Conservation (phyloP, 2,888 invertebrate genomes). For the Trichogramma evanescens region DNA sequence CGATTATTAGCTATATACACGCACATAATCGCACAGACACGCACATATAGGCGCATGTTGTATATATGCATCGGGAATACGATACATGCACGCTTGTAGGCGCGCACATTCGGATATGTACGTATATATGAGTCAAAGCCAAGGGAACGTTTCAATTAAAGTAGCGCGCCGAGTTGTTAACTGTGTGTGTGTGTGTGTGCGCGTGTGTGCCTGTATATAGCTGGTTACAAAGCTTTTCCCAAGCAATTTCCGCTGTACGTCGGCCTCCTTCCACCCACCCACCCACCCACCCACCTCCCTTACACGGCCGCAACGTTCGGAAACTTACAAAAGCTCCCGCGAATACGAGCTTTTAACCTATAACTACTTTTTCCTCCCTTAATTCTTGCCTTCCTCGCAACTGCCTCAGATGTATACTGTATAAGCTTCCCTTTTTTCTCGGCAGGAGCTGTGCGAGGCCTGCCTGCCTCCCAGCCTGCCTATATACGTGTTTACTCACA, state of each 20-base stretch:
- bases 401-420: not conserved
- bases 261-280: too few species aligned
- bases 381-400: not conserved
- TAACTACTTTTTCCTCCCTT: constrained; percentile 9
- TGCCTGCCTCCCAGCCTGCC: not conserved
- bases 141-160: not conserved
- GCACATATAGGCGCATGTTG: too few species aligned
- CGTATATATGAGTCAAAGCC: not conserved
- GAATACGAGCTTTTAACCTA: constrained; percentile 18
- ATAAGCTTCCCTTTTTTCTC: not conserved
- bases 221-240: constrained; percentile 17
- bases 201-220: not conserved
- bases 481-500: not conserved
- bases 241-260: constrained; percentile 15
- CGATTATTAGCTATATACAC: too few species aligned
- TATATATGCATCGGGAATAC: too few species aligned
- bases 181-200: not conserved
- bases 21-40: too few species aligned
- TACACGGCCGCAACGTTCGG: not conserved
- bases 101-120: not conserved
- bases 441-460: not conserved
- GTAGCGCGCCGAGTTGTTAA: not conserved
- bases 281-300: too few species aligned
- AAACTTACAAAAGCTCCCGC: constrained; percentile 19
- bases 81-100: not conserved